These are phyloP conservation scores for Engystomops pustulosus DNA, from an alignment of 2,113 vertebrate species.

Conservation along the genomic window DNA sequence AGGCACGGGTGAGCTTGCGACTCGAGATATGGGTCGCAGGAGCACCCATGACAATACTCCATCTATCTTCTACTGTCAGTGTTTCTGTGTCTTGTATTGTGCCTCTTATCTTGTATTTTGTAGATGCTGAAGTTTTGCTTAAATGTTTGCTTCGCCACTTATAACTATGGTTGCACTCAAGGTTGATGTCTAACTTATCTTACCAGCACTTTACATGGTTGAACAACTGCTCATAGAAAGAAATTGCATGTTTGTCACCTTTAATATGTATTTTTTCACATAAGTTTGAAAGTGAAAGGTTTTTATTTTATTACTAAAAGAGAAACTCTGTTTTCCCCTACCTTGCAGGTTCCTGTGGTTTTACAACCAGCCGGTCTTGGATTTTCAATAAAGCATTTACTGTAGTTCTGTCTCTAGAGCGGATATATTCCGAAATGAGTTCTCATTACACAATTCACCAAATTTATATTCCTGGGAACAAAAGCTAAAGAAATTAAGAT, in stretches of 20 bases:
- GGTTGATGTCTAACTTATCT: too few species aligned
- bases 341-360: not conserved
- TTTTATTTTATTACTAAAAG: slow-evolving; percentile 2
- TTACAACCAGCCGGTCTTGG: not conserved
- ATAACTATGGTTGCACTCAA: too few species aligned
- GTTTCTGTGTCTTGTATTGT: too few species aligned
- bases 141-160: too few species aligned
- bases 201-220: too few species aligned
- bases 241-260: not conserved
- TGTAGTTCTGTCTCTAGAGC: not conserved
- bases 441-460: not conserved
- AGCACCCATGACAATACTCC: too few species aligned
- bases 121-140: not conserved
- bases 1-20: too few species aligned
- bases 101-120: too few species aligned
- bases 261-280: not conserved
- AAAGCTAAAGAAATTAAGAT: not conserved
- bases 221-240: too few species aligned
- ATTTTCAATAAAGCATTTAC: not conserved
- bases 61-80: too few species aligned
- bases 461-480: not conserved
- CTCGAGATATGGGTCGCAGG: too few species aligned
- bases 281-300: slow-evolving; percentile 29
- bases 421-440: not conserved
- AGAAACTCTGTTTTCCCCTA: not conserved